phyloP scores from a whole-genome alignment of 2,888 invertebrate species.

The Amiota communis region DNA sequence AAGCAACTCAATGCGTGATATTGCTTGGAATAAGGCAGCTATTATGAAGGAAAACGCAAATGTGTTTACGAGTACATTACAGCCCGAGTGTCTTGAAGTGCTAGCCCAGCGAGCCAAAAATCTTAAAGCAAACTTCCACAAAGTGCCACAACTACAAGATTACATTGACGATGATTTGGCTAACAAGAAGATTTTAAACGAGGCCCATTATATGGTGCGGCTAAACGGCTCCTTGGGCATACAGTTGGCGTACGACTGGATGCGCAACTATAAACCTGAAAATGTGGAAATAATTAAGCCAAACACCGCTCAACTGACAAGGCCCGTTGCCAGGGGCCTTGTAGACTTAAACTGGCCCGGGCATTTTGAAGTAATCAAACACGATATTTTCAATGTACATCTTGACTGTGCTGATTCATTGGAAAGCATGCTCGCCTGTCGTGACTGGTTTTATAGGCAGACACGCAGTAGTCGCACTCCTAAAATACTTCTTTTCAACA shows the following conservation, averaged over 20 bases:
- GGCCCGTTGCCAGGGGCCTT: slow-evolving; percentile 41
- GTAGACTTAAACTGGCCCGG: slow-evolving; percentile 50
- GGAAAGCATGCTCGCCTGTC: slow-evolving; percentile 59
- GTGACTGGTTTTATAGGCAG: slow-evolving; percentile 53
- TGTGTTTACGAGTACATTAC: slow-evolving; percentile 52
- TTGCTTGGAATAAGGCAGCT: slow-evolving; percentile 58
- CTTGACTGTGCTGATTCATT: slow-evolving; percentile 54
- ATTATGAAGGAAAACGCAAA: slow-evolving; percentile 55
- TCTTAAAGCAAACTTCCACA: slow-evolving; percentile 47
- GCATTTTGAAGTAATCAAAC: slow-evolving; percentile 51
- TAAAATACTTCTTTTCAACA: slow-evolving; percentile 54
- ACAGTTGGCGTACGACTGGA: slow-evolving; percentile 53
- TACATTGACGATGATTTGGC: slow-evolving; percentile 47
- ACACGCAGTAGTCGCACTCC: slow-evolving; percentile 54
- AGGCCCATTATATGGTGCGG: slow-evolving; percentile 42
- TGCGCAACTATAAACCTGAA: slow-evolving; percentile 50
- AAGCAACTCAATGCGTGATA: slow-evolving; percentile 52
- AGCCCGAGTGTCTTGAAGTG: slow-evolving; percentile 55
- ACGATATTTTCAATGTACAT: slow-evolving; percentile 54
- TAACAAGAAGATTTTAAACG: slow-evolving; percentile 44
- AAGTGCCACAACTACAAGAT: slow-evolving; percentile 46
- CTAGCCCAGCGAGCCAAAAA: slow-evolving; percentile 50
- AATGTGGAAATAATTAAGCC: slow-evolving; percentile 40
- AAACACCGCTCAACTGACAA: slow-evolving; percentile 47
- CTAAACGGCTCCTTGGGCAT: slow-evolving; percentile 55